These are phyloP conservation scores for Fukomys damarensis DNA, from an alignment of 2,113 vertebrate species.

Conservation along the genomic window DNA sequence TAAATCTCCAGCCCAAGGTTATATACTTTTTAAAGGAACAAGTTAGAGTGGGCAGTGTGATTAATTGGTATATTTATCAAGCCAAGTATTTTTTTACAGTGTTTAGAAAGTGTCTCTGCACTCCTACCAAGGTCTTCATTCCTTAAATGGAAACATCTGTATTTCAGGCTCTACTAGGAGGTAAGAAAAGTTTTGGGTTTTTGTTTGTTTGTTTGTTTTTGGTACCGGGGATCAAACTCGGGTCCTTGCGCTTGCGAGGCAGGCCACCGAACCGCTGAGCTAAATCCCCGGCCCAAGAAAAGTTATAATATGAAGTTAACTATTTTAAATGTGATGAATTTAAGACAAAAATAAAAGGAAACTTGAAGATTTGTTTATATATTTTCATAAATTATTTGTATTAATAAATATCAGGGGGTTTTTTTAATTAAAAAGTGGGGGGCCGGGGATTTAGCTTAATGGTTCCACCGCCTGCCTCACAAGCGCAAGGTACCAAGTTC, in stretches of 20 bases:
- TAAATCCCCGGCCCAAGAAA: too few species aligned
- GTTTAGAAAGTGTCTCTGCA: slow-evolving; percentile 7
- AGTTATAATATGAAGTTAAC: background rate
- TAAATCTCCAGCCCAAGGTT: background rate
- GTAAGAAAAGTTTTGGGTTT: slow-evolving; percentile 1
- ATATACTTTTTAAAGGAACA: background rate
- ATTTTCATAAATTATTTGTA: slow-evolving; percentile 37
- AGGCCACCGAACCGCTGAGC: too few species aligned
- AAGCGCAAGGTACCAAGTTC: too few species aligned
- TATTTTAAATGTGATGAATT: background rate
- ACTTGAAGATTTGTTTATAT: slow-evolving; percentile 15
- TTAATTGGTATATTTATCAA: background rate
- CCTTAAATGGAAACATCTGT: background rate
- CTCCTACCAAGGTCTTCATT: background rate
- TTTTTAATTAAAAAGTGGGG: too few species aligned
- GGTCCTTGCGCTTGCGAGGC: too few species aligned
- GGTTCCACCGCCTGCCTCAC: too few species aligned
- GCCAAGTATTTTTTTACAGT: slow-evolving; percentile 22
- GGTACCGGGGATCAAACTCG: too few species aligned
- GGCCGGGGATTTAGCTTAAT: too few species aligned
- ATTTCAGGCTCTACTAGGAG: slow-evolving; percentile 16
- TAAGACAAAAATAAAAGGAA: slow-evolving; percentile 1
- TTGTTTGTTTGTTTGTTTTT: too few species aligned
- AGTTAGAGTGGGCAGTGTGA: background rate
- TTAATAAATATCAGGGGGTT: too few species aligned